These are phyloP conservation scores for Pedetes capensis DNA, from an alignment of 2,113 vertebrate species.

Conservation along the genomic window DNA sequence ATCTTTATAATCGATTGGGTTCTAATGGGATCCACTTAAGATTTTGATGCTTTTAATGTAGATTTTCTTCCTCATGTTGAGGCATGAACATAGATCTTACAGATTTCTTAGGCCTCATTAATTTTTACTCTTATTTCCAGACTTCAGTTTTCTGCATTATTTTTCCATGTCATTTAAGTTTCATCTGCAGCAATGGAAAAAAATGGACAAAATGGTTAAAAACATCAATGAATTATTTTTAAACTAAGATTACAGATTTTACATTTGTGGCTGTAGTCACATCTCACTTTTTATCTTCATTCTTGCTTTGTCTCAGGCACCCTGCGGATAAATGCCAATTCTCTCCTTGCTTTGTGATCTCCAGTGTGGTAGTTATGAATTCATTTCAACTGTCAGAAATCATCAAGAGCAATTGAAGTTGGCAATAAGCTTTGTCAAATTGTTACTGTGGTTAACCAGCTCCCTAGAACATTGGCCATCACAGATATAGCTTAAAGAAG, in stretches of 20 bases:
- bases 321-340: conserved; percentile 16
- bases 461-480: conserved; percentile 53
- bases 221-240: conserved; percentile 44
- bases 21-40: neutral
- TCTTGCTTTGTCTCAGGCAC: conserved; percentile 53
- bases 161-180: neutral
- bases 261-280: neutral
- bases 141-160: neutral
- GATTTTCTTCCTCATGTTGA: neutral
- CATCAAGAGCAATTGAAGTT: conserved; percentile 50
- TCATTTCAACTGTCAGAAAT: conserved; percentile 57
- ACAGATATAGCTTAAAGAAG: conserved; percentile 67
- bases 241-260: conserved; percentile 29
- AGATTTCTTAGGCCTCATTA: conserved; percentile 45
- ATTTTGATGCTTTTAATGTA: neutral
- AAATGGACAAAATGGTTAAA: conserved; percentile 2
- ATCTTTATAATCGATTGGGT: neutral
- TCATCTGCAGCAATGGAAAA: neutral
- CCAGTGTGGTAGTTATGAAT: conserved; percentile 55
- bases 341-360: neutral
- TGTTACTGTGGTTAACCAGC: conserved; percentile 54
- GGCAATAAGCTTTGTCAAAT: conserved; percentile 65
- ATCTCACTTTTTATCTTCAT: neutral
- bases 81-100: conserved; percentile 10
- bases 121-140: neutral